A percentile compares a stretch with the other conserved stretches of the same genome.
phyloP scores from a whole-genome alignment of 2,797 vertebrate genomes.

The Catharus ustulatus region DNA sequence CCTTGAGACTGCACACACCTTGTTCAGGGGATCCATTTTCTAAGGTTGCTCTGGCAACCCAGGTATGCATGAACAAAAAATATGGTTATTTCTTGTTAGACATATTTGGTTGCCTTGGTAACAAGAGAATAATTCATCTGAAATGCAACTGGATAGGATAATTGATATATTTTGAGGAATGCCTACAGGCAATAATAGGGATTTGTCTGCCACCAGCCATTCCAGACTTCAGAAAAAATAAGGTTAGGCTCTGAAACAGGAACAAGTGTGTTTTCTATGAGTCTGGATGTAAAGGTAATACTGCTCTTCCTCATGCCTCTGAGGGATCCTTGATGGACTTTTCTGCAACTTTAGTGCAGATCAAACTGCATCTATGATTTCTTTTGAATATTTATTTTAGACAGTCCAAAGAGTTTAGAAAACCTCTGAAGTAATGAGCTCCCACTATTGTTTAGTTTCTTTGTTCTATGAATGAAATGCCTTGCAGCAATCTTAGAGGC shows the following conservation, averaged over 20 bases:
- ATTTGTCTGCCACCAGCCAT: constrained; percentile 19
- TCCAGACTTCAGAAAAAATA: constrained; percentile 12
- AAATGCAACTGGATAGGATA: constrained; percentile 38
- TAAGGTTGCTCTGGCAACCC: constrained; percentile 19
- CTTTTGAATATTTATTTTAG: constrained; percentile 43
- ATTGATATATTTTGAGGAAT: constrained; percentile 45
- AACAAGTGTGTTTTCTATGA: background rate
- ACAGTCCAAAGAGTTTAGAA: constrained; percentile 14
- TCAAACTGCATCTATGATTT: constrained; percentile 42
- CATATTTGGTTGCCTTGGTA: constrained; percentile 31
- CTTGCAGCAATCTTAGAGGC: constrained; percentile 15
- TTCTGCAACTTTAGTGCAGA: background rate
- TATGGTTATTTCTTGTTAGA: background rate
- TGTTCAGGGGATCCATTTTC: background rate
- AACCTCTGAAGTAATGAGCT: constrained; percentile 27
- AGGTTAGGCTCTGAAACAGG: background rate
- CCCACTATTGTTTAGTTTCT: constrained; percentile 5
- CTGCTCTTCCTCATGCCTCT: background rate
- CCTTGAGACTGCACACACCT: rapidly evolving
- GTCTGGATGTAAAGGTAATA: background rate
- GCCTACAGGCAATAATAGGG: constrained; percentile 40
- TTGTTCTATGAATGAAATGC: constrained; percentile 38
- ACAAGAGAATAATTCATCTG: constrained; percentile 34
- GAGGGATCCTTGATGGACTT: background rate
- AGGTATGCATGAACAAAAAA: background rate